Evolutionary conservation across 2,888 invertebrate genomes (phyloP).

Genomic region (Prenolepis imparis): DNA sequence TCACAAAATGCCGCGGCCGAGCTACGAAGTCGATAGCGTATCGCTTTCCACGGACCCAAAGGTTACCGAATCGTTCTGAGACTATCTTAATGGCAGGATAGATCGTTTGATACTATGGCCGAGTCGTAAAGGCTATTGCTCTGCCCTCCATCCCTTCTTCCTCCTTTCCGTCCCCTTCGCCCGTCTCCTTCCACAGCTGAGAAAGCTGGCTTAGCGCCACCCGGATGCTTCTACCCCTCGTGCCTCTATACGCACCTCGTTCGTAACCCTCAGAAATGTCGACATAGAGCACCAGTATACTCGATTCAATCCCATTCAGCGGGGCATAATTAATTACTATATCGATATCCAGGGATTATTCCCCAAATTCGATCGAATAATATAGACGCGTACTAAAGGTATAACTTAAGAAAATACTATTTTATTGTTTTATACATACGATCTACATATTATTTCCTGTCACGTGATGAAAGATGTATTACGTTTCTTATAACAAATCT

Average conservation of each 20-base stretch:
- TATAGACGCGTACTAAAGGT: background rate
- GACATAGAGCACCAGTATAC: conserved; percentile 63
- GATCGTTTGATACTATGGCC: conserved; percentile 86
- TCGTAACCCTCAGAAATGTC: conserved; percentile 72
- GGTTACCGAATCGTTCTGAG: conserved; percentile 86
- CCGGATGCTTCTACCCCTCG: conserved; percentile 65
- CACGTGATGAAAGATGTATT: background rate
- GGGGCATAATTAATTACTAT: conserved; percentile 73
- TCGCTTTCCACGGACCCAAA: conserved; percentile 85
- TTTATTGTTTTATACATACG: background rate
- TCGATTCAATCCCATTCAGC: conserved; percentile 70
- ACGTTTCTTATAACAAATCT: background rate
- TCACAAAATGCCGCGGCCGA: conserved; percentile 80
- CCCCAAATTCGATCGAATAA: conserved; percentile 13
- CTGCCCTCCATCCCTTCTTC: conserved; percentile 79
- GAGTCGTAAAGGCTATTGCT: conserved; percentile 86
- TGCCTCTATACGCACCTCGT: conserved; percentile 78
- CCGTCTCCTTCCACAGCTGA: conserved; percentile 67
- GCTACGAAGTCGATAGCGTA: conserved; percentile 85
- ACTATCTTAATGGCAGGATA: conserved; percentile 86
- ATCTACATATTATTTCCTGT: background rate
- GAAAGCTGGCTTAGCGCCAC: conserved; percentile 81
- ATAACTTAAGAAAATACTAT: background rate
- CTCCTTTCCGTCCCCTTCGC: conserved; percentile 61
- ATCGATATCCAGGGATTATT: conserved; percentile 23